Base-by-base conservation (phyloP, 2,888 invertebrate genomes). In the Coremacera marginata region DNA sequence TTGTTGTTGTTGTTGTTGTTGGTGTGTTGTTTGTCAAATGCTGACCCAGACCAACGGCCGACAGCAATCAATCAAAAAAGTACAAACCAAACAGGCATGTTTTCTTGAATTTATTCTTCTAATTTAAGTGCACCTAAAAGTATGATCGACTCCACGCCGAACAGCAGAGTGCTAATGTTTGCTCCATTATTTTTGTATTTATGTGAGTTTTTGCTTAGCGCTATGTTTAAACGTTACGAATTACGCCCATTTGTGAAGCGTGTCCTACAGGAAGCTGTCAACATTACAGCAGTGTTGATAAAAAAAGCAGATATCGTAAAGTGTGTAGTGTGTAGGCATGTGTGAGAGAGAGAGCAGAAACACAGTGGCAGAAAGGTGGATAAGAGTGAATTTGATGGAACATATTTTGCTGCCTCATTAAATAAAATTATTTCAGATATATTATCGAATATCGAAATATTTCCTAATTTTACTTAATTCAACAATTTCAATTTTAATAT, bases 131-230 rank as follows among this genome's bases (percentile, higher is more conserved):
- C 57, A 49, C 60, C 49, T 27, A 25, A 70, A 70, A 72, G 37
- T 19, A 60, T 22, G 62, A 44, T 16, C 60, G 25, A 31, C 19
- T 72, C 14, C 8, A 60, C 49, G 14, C n/a, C 63, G 25, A 57
- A 75, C 14, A 52, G 25, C 70, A 67, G 52, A 70, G 5, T 19
- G 31, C 52, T 76, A 78, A 76, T 78, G 62, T 75, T 76, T 55
- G 25, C 75, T 31, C 62, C 72, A 76, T 78, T 78, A 73, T 70
- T 75, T 75, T 70, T 63, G 37, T 67, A 44, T 34, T 34, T 67
- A 14, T 19, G 34, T 22, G 8, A 44, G 34, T 67, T 67, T 67
- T 67, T 67, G 22, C 16, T 11, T 11, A 60, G 19, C 55, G 55
- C 5, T 57, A 25, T 57, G 27, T 57, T 44, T 25, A 68, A 62